Evolutionary conservation across 2,113 vertebrate species (phyloP), one percentile per base, ranked within the genome.

Genomic region (Bambusicola thoracicus): DNA sequence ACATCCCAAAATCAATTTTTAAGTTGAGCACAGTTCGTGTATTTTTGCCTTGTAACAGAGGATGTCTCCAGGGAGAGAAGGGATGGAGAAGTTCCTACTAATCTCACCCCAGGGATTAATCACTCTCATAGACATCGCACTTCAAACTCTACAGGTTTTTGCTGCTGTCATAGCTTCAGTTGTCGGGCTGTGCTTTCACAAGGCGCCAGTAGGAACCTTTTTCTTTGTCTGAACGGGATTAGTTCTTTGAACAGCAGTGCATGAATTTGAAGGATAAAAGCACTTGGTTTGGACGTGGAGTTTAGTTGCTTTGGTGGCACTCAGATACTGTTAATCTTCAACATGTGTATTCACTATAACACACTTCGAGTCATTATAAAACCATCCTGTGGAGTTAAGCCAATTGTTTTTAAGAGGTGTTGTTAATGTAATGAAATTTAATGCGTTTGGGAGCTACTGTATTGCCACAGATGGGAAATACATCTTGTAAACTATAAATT

Each of bases 1-100:
- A 44, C 72, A 48, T 97, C 97, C 97, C 97, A 97, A 97, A 97
- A 94, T 95, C 97, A 96, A 86, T 97, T 96, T 96, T 98, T 94
- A 97, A 97, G 95, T 97, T 97, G 97, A 96, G 97, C 97, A 94
- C 97, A 94, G 92, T 97, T 97, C 53, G 48, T 85, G 91, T 94
- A 82, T 96, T 97, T 96, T 96, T 97, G 93, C 96, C 88, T 96
- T 87, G 40, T 97, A 92, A 94, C 81, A 63, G 89, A 84, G 88
- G 95, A 80, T 0, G 21, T 96, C 95, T 97, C 90, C 70, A 34
- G 85, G 91, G 93, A 92, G 56, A 70, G 58, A 40, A 90, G 92
- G 79, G 53, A 59, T 92, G 69, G 58, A 84, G 13, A 92, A 89
- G 75, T 73, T 5, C 11, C 61, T 89, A 40, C 56, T 87, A 32